Evolutionary conservation across 2,113 vertebrate genomes (phyloP).

Genomic region (Paraplagusia blochii): DNA sequence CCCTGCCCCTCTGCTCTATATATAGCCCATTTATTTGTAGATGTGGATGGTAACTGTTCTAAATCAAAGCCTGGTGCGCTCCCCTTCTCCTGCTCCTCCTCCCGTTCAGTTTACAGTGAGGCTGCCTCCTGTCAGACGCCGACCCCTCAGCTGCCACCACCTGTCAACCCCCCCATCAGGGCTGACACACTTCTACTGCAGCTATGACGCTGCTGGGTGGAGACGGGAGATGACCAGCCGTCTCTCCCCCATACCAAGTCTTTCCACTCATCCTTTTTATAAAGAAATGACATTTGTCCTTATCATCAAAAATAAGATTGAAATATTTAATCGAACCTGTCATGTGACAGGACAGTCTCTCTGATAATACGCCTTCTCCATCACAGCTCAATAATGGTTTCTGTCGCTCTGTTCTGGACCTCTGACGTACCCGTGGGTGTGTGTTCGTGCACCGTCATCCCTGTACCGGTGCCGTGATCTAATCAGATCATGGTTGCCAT

Average conservation of each 20-base stretch:
- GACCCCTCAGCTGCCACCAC: slow-evolving; percentile 75
- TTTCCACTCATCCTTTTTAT: slow-evolving; percentile 3
- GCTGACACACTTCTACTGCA: slow-evolving; percentile 59
- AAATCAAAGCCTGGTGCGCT: slow-evolving; percentile 76
- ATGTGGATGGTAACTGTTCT: slow-evolving; percentile 81
- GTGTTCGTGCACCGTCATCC: slow-evolving; percentile 20
- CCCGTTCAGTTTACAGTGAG: slow-evolving; percentile 66
- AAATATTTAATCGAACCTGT: too few relatives aligned
- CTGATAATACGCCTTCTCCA: slow-evolving; percentile 1
- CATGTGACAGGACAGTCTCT: too few relatives aligned
- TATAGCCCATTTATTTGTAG: slow-evolving; percentile 78
- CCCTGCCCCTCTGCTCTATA: slow-evolving; percentile 53
- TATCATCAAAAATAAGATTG: too few relatives aligned
- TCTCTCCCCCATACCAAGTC: slow-evolving; percentile 26
- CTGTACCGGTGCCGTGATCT: slow-evolving; percentile 49
- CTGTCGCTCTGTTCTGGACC: slow-evolving; percentile 13
- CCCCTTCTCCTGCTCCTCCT: slow-evolving; percentile 43
- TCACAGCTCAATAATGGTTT: not conserved
- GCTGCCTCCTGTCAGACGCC: slow-evolving; percentile 27
- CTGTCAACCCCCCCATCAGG: slow-evolving; percentile 61
- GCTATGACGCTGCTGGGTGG: slow-evolving; percentile 49
- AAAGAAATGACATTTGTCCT: slow-evolving; percentile 4
- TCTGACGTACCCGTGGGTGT: slow-evolving; percentile 14
- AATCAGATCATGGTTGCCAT: slow-evolving; percentile 43
- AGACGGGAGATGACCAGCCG: slow-evolving; percentile 47